Base-by-base conservation (phyloP, 1,140 invertebrate genomes). In the Eumeta japonica region DNA sequence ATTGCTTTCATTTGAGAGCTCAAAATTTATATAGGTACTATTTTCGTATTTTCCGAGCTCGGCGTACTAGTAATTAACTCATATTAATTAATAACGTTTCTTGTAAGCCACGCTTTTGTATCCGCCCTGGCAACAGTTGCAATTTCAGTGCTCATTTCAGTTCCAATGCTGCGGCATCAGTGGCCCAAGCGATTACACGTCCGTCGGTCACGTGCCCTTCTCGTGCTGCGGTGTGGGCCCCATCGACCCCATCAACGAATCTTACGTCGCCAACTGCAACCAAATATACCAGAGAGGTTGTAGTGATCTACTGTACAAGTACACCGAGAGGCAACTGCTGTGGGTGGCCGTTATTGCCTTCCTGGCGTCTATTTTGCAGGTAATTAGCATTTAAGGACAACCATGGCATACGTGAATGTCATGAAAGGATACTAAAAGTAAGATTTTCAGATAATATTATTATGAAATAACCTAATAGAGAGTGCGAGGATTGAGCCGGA, bases 101-200 rank as follows among this genome's bases (percentile, higher is more conserved):
- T n/a, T n/a, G n/a, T n/a, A n/a, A n/a, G n/a, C n/a, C n/a, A n/a
- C n/a, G n/a, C n/a, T n/a, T n/a, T n/a, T n/a, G n/a, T n/a, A n/a
- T n/a, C n/a, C n/a, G n/a, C n/a, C n/a, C n/a, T n/a, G n/a, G n/a
- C n/a, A n/a, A n/a, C n/a, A n/a, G n/a, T n/a, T n/a, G n/a, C n/a
- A n/a, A n/a, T n/a, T n/a, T n/a, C n/a, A n/a, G n/a, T n/a, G n/a
- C n/a, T 36, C 7, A 37, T 66, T 75, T 19, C 52, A 85, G 83
- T 74, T 84, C 36, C 70, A 75, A 39, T 85, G 83, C 42, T 85
- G 83, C 42, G 82, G 82, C 11, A 71, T 84, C 7, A 64, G 74
- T 3, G 74, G 76, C 1, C 77, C 72, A 1, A 45, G 52, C 2
- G 79, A 83, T 48, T 83, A 78, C 64, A 55, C 58, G 0, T 56